These are phyloP conservation scores for Sebastes matsubarae DNA, from an alignment of 2,797 vertebrate genomes.

Conservation along the genomic window DNA sequence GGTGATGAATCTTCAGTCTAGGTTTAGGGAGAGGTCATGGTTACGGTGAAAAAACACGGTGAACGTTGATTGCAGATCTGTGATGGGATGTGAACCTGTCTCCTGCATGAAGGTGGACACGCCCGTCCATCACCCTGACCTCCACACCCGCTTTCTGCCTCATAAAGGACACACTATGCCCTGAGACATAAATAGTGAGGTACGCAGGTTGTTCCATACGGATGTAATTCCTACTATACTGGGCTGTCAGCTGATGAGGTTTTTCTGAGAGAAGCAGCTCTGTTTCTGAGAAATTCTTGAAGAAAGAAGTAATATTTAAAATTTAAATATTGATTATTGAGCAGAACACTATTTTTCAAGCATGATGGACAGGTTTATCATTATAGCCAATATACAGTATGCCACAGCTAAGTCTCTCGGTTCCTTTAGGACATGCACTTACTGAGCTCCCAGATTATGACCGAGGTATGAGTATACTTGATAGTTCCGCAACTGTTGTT, in stretches of 20 bases:
- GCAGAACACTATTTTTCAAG: not conserved
- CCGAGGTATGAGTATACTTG: constrained; percentile 17
- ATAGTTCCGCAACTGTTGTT: constrained; percentile 53
- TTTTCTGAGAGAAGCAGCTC: not conserved
- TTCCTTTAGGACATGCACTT: not conserved
- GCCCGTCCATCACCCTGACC: not conserved
- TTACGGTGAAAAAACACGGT: not conserved
- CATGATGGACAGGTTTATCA: not conserved
- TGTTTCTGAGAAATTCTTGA: not conserved
- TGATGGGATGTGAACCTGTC: not conserved
- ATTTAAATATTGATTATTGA: not conserved
- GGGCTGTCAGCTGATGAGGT: not conserved
- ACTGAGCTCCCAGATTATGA: not conserved
- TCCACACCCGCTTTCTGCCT: not conserved
- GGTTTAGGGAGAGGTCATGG: not conserved
- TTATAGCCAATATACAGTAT: not conserved
- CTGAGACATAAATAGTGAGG: not conserved
- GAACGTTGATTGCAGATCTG: not conserved
- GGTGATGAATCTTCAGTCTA: not conserved
- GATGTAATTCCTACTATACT: not conserved
- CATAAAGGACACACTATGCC: not conserved
- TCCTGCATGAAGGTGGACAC: not conserved
- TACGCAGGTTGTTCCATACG: not conserved
- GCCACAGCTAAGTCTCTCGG: not conserved
- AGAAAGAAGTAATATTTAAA: not conserved